These are phyloP conservation scores for Arrhopalites spinosus DNA, from an alignment of 2,888 invertebrate species.

Conservation along the genomic window DNA sequence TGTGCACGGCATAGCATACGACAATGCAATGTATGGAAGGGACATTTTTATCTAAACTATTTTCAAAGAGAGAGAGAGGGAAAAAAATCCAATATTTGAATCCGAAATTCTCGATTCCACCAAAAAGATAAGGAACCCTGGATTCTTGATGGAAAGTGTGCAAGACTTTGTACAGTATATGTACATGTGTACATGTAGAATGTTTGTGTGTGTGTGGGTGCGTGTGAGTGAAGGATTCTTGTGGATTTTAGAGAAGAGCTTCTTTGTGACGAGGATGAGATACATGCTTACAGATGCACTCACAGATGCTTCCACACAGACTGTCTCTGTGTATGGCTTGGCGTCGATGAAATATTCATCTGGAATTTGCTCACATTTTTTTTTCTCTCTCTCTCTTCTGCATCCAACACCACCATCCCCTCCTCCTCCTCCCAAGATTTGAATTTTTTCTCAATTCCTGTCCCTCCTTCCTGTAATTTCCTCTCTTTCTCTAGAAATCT, in stretches of 20 bases:
- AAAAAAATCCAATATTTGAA: no score
- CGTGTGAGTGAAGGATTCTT: background rate
- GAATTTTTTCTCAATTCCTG: background rate
- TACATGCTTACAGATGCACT: background rate
- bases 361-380: slow-evolving; percentile 34
- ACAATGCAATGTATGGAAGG: no score
- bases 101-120: no score
- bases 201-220: background rate
- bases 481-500: background rate
- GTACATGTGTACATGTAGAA: slow-evolving; percentile 18
- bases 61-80: no score
- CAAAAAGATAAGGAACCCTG: no score
- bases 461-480: background rate
- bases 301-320: background rate
- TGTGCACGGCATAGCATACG: no score
- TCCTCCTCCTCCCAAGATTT: background rate
- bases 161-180: no score
- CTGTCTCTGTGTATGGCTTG: background rate
- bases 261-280: no score
- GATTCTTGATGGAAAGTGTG: slow-evolving; percentile 12
- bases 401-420: background rate
- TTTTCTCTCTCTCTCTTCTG: background rate
- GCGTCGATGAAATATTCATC: slow-evolving; percentile 40
- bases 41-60: no score
- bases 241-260: background rate